Percentiles rank a stretch among this genome's conserved stretches.
These are phyloP conservation scores for Drosophila cardini DNA, from an alignment of 1,140 invertebrate species.

Conservation along the genomic window DNA sequence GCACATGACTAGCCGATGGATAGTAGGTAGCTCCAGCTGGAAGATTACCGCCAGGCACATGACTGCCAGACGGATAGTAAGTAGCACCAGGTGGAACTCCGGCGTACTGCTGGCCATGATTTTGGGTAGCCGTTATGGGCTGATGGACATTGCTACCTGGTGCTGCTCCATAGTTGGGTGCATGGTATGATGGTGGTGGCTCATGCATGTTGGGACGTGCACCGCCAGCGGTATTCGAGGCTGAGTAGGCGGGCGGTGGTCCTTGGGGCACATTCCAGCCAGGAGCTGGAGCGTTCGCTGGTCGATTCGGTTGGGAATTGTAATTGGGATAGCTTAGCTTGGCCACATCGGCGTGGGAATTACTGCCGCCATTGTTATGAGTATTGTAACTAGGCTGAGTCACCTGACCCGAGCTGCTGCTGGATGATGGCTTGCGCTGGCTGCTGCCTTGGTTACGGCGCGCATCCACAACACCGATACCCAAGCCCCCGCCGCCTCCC, in stretches of 20 bases:
- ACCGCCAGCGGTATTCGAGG: constrained; percentile 67
- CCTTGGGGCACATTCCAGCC: constrained; percentile 82
- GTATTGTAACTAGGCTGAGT: constrained; percentile 69
- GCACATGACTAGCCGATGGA: constrained; percentile 55
- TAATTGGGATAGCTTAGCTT: constrained; percentile 81
- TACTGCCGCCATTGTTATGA: constrained; percentile 54
- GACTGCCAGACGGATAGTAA: constrained; percentile 61
- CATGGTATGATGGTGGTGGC: constrained; percentile 68
- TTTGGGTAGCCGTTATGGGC: constrained; percentile 61
- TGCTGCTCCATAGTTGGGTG: constrained; percentile 64
- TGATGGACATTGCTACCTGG: constrained; percentile 64
- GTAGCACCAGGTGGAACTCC: constrained; percentile 67
- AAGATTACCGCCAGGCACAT: constrained; percentile 45
- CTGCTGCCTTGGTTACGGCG: constrained; percentile 66
- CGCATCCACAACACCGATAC: constrained; percentile 59
- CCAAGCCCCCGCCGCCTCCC: neutral
- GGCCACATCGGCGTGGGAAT: constrained; percentile 74
- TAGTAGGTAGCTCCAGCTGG: constrained; percentile 60
- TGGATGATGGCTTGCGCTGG: constrained; percentile 67
- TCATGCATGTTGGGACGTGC: constrained; percentile 74
- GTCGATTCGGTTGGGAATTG: constrained; percentile 78
- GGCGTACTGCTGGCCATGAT: constrained; percentile 59
- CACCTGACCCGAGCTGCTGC: constrained; percentile 78
- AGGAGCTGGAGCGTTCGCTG: constrained; percentile 39
- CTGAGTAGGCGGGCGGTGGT: constrained; percentile 74